These are phyloP conservation scores for Limnephilus marmoratus DNA, from an alignment of 2,888 invertebrate species.

Conservation along the genomic window DNA sequence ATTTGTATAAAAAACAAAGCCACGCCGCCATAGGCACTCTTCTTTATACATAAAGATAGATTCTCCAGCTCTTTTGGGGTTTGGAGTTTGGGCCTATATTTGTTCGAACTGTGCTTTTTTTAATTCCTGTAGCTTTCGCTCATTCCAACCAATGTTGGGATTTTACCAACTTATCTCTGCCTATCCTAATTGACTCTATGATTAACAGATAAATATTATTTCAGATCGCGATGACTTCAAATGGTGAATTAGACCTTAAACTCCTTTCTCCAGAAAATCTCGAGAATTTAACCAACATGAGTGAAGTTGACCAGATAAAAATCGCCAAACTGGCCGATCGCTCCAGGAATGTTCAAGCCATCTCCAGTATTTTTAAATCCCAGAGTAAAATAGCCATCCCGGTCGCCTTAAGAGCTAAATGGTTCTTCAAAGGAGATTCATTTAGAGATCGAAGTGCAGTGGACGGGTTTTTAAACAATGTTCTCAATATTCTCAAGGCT, in stretches of 20 bases:
- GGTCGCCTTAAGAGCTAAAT: conserved; percentile 68
- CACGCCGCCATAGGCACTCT: no score
- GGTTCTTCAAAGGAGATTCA: conserved; percentile 68
- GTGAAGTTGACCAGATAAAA: conserved; percentile 49
- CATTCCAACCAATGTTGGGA: no score
- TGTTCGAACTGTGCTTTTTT: no score
- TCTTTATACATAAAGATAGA: no score
- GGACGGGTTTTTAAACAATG: conserved; percentile 67
- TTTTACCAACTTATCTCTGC: no score
- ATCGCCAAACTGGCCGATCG: conserved; percentile 55
- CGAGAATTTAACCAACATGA: background rate
- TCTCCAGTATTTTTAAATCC: conserved; percentile 69
- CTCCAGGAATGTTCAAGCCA: conserved; percentile 61
- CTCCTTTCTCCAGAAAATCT: conserved; percentile 45
- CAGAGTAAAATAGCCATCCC: conserved; percentile 68
- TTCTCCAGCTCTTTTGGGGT: no score
- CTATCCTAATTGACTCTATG: no score
- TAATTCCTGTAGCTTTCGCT: no score
- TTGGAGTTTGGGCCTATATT: no score
- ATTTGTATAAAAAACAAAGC: no score
- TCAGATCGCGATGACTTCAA: conserved; percentile 7
- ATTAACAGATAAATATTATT: background rate
- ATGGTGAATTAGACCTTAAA: conserved; percentile 5
- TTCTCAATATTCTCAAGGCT: conserved; percentile 68
- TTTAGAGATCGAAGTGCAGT: conserved; percentile 66